Evolutionary conservation across 2,113 vertebrate species (phyloP), one percentile per base, ranked within the genome.

Genomic region (Vidua chalybeata): DNA sequence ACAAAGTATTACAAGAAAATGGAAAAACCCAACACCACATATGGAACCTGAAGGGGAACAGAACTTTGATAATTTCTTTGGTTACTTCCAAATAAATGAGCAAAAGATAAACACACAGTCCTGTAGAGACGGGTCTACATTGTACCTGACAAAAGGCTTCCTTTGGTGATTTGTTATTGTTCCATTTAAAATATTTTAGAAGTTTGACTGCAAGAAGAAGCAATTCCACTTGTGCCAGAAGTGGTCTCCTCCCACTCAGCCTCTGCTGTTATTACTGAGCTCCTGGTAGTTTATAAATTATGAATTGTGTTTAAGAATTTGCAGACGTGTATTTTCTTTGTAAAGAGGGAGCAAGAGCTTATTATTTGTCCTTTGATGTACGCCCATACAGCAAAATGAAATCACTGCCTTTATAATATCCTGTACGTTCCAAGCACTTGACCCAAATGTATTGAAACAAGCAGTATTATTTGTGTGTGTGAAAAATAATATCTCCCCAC

Each of bases 391-490:
- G 51, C 49, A 86, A 74, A 93, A 86, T 49, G 45, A 59, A 94
- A 94, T 75, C 56, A 52, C 16, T 31, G 41, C 64, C 84, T 88
- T 88, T 89, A 56, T 61, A 71, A 90, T 20, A 72, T 19, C 87
- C 56, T 80, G 54, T 52, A 67, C 23, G 9, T 86, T 54, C 64
- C 72, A 52, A 81, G 35, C 75, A 81, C 83, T 96, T 93, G 88
- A 91, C 93, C 71, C 82, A 87, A 87, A 89, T 66, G 52, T 90
- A 89, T 91, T 89, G 83, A 96, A 97, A 87, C 64, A 75, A 84
- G 6, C 1, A 45, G 52, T 7, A 64, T 61, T 87, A 43, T 73
- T 93, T 72, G 64, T 72, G 33, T 84, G 30, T 28, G 46, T 67
- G 62, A 84, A 88, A 93, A 77, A 84, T 19, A 61, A 82, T 18